Evolutionary conservation across 2,888 invertebrate genomes (phyloP).

Genomic region (Amaurobius ferox): DNA sequence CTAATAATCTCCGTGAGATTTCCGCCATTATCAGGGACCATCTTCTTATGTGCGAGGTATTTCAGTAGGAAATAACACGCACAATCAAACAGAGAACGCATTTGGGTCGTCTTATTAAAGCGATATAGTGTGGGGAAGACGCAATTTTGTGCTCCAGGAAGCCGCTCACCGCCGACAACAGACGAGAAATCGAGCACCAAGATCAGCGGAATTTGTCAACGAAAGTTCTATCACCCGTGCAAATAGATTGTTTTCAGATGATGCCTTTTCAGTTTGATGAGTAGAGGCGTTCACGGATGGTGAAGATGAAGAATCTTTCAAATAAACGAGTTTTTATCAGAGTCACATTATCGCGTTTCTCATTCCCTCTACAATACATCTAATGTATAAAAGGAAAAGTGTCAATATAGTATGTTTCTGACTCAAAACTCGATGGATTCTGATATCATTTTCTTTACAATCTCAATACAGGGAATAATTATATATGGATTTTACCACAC

Average conservation of each 20-base stretch:
- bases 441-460: too few species aligned
- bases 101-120: neutral
- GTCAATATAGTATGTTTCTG: too few species aligned
- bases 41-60: neutral
- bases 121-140: neutral
- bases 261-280: too few species aligned
- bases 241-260: neutral
- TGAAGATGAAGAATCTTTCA: too few species aligned
- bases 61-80: neutral
- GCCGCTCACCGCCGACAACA: neutral
- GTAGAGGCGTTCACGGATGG: too few species aligned
- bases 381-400: too few species aligned
- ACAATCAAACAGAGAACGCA: neutral
- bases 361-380: too few species aligned
- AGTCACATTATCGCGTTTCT: too few species aligned
- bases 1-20: conserved; percentile 3
- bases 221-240: neutral
- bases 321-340: too few species aligned
- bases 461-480: too few species aligned
- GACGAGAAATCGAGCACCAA: neutral
- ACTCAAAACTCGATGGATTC: too few species aligned
- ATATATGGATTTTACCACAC: too few species aligned
- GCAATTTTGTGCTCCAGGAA: neutral
- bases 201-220: neutral
- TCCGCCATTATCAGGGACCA: neutral